These are phyloP conservation scores for Eriocheir sinensis DNA, from an alignment of 1,140 invertebrate species.

Conservation along the genomic window DNA sequence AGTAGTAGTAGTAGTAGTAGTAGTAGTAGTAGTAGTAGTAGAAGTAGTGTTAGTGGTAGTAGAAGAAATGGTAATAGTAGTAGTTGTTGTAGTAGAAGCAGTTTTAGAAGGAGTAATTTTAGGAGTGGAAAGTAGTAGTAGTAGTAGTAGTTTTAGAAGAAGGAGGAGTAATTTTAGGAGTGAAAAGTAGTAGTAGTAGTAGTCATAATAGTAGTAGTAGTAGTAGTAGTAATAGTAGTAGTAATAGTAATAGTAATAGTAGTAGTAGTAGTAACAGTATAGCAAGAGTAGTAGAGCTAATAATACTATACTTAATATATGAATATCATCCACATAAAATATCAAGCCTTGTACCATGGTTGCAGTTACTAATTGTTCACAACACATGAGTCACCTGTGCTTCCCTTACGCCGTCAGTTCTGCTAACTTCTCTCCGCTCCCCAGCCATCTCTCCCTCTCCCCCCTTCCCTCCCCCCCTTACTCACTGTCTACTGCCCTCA, in stretches of 20 bases:
- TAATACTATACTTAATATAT: too few species aligned
- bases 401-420: too few species aligned
- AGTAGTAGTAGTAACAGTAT: not conserved
- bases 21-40: not conserved
- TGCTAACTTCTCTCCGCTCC: too few species aligned
- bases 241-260: not conserved
- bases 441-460: too few species aligned
- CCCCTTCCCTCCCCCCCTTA: not conserved
- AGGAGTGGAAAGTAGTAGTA: not conserved
- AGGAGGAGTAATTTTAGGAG: too few species aligned
- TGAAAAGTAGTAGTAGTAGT: slow-evolving; percentile 33
- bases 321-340: not conserved
- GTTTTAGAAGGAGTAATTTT: not conserved
- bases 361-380: not conserved
- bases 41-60: not conserved
- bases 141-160: not conserved
- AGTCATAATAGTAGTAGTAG: slow-evolving; percentile 39
- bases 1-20: not conserved
- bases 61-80: not conserved
- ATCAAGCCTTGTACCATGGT: not conserved
- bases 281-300: not conserved
- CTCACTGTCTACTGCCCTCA: not conserved
- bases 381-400: not conserved
- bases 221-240: slow-evolving; percentile 53
- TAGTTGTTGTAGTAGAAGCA: not conserved